Base-by-base conservation (phyloP, 2,888 invertebrate species). In the Ischnus inquisitorius region DNA sequence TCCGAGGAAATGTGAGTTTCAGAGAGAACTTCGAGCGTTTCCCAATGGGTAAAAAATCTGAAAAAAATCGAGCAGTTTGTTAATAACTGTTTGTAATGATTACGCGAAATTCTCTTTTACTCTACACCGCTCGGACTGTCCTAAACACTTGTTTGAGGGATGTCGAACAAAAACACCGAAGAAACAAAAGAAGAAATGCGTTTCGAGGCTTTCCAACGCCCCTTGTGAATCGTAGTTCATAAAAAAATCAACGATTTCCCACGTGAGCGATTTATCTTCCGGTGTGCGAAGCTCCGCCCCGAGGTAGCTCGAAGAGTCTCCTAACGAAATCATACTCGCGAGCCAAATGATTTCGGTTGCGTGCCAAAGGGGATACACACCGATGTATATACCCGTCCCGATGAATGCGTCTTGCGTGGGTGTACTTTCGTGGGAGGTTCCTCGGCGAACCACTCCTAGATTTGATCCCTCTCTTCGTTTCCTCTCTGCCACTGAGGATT, bases 371-470 rank as follows among this genome's bases (percentile, higher is more conserved):
- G 22, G 62, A 69, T 16, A 39, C 25, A 41, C 34, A 48, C 10
- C 14, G 16, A 48, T 12, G 19, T 28, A 14, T 41, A 65, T 19
- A 54, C 3, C 12, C 34, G 1, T 16, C 39, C 3, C 19, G 39
- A 12, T 28, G 19, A 62, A 25, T 79, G 51, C 51, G 62, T 67
- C 1, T 48, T 41, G 90, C 91, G 92, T 92, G 92, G 92, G 92
- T 91, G 91, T 87, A 62, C 79, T 78, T 85, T 81, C 75, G 92
- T 90, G 90, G 92, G 92, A 91, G 91, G 92, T 88, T 89, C 91
- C 83, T 85, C 79, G 62, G 67, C 75, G 88, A 88, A 90, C 89
- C 90, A 90, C 92, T 88, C 92, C 92, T 90, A 87, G 80, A 74
- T 79, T 76, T 34, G 74, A 69, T 72, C 85, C 84, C 85, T 86